Percentiles rank a stretch among this genome's conserved stretches.
Evolutionary conservation across 2,888 invertebrate genomes (phyloP).

Genomic region (Phrixothrix hirtus): DNA sequence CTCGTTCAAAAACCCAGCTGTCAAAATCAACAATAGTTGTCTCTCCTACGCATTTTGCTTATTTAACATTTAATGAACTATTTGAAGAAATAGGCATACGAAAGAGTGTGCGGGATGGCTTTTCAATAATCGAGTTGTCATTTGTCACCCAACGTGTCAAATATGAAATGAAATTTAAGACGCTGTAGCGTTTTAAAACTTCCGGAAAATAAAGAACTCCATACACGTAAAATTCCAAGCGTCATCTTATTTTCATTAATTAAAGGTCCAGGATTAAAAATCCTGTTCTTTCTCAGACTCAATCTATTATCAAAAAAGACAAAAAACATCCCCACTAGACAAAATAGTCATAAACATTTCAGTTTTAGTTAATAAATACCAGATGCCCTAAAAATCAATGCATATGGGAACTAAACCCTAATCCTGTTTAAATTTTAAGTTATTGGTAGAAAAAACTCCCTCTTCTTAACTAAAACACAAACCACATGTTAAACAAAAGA

Average conservation of each 20-base stretch:
- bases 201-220: slow-evolving; percentile 4
- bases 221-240: too few relatives aligned
- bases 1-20: slow-evolving; percentile 27
- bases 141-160: slow-evolving; percentile 24
- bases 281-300: neutral
- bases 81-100: slow-evolving; percentile 17
- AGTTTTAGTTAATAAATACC: slow-evolving; percentile 44
- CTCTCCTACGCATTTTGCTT: slow-evolving; percentile 30
- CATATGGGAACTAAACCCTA: slow-evolving; percentile 15
- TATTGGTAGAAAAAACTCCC: slow-evolving; percentile 32
- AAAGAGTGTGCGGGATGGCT: slow-evolving; percentile 12
- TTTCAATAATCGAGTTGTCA: slow-evolving; percentile 24
- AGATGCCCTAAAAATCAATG: slow-evolving; percentile 38
- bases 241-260: neutral
- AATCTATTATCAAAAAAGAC: slow-evolving; percentile 6
- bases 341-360: slow-evolving; percentile 42
- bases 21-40: slow-evolving; percentile 29
- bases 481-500: slow-evolving; percentile 35
- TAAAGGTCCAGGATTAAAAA: too few relatives aligned
- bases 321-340: slow-evolving; percentile 31
- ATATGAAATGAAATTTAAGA: slow-evolving; percentile 15
- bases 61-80: slow-evolving; percentile 29
- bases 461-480: slow-evolving; percentile 29
- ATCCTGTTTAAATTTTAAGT: slow-evolving; percentile 21
- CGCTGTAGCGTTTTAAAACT: slow-evolving; percentile 6